Evolutionary conservation across 2,797 vertebrate species (phyloP).

Genomic region (Allenopithecus nigroviridis): DNA sequence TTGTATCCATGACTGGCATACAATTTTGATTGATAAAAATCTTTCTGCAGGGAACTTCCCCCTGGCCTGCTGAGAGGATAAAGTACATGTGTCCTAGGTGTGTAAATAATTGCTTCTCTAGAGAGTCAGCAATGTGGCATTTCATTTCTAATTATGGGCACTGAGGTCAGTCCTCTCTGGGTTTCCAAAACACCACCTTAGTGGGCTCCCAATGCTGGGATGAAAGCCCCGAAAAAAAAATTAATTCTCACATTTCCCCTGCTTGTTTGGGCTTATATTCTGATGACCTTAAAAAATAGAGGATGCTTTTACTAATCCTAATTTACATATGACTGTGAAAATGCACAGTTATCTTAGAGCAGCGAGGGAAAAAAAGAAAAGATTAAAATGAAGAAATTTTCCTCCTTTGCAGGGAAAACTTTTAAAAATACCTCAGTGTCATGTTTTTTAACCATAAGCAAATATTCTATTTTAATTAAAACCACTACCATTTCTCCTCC

Average conservation of each 20-base stretch:
- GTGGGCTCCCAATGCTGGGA: not conserved
- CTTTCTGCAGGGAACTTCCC: not conserved
- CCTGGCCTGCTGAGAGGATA: rapidly evolving
- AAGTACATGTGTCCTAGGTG: too few species aligned
- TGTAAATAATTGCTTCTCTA: too few species aligned
- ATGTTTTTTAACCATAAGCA: slow-evolving; percentile 18
- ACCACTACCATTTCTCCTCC: not conserved
- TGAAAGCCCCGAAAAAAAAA: not conserved
- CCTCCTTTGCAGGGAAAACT: not conserved
- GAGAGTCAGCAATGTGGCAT: too few species aligned
- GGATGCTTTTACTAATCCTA: not conserved
- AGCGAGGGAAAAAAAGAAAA: not conserved
- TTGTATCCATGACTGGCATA: not conserved
- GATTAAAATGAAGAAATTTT: not conserved
- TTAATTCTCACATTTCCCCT: not conserved
- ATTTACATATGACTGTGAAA: not conserved
- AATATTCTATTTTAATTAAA: slow-evolving; percentile 68
- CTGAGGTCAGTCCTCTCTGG: not conserved
- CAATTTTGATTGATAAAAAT: not conserved
- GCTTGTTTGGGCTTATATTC: not conserved
- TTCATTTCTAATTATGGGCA: not conserved
- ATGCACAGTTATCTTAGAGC: not conserved
- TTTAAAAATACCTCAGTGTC: not conserved
- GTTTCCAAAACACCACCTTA: not conserved
- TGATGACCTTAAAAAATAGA: not conserved